Evolutionary conservation across 1,140 invertebrate species (phyloP).

Genomic region (Panagrolaimus sp.): DNA sequence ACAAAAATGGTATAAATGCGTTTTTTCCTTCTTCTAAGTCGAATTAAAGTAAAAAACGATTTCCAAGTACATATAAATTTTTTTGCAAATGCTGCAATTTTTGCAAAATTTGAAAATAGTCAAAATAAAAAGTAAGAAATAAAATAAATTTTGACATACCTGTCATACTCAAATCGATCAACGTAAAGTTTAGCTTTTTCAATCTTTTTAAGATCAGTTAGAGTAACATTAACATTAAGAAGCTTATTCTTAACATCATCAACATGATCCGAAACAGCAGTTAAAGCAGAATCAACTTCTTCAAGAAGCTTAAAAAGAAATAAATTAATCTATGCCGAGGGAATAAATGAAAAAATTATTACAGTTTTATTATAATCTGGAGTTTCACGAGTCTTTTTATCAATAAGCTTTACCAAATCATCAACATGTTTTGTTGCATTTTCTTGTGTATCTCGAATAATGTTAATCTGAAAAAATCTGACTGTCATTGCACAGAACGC

Average conservation of each 20-base stretch:
- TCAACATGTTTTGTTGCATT: neutral
- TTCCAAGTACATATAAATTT: too few species aligned
- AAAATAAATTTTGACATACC: slow-evolving; percentile 14
- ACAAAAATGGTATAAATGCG: too few species aligned
- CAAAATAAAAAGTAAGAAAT: too few species aligned
- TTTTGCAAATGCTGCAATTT: too few species aligned
- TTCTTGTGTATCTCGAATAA: slow-evolving; percentile 1
- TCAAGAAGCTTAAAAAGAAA: slow-evolving; percentile 1
- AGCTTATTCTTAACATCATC: slow-evolving; percentile 14
- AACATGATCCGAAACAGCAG: slow-evolving; percentile 13
- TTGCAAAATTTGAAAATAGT: too few species aligned
- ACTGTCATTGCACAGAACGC: neutral
- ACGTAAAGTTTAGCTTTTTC: slow-evolving; percentile 16
- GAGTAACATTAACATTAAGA: slow-evolving; percentile 4
- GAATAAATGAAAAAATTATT: slow-evolving; percentile 10
- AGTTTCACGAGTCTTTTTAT: slow-evolving; percentile 5
- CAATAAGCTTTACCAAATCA: slow-evolving; percentile 10
- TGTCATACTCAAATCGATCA: slow-evolving; percentile 22
- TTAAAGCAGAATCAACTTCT: slow-evolving; percentile 16
- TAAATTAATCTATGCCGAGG: too few species aligned
- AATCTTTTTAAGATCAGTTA: slow-evolving; percentile 15
- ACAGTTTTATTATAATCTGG: slow-evolving; percentile 2
- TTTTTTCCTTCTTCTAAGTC: too few species aligned
- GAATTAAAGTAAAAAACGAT: too few species aligned
- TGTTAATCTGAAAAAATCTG: slow-evolving; percentile 4